Evolutionary conservation across 2,797 vertebrate genomes (phyloP).

Genomic region (Sebastes cheni): DNA sequence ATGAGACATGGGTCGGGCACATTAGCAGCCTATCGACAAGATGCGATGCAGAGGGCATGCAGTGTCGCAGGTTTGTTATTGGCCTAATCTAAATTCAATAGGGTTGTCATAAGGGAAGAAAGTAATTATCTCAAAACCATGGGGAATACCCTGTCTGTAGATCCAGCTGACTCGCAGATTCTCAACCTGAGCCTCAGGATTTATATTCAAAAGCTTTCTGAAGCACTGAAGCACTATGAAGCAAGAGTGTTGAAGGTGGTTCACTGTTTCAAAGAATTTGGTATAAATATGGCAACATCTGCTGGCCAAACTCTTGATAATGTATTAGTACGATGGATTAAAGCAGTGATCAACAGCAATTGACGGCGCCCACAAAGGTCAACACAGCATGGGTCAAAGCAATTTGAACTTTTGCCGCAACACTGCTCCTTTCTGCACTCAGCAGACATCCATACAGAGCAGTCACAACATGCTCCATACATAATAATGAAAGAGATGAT

Average conservation of each 20-base stretch:
- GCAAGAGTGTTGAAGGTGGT: neutral
- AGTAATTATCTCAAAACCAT: constrained; percentile 64
- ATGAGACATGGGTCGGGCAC: constrained; percentile 36
- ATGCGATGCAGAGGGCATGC: constrained; percentile 37
- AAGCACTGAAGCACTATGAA: neutral
- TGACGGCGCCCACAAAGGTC: neutral
- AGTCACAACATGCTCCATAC: too few relatives aligned
- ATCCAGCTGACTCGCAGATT: constrained; percentile 48
- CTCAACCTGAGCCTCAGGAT: constrained; percentile 23
- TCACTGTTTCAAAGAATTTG: neutral
- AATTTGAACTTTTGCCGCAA: neutral
- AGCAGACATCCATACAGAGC: neutral
- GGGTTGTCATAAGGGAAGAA: constrained; percentile 60
- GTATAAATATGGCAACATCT: neutral
- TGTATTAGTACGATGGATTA: neutral
- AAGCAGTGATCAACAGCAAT: neutral
- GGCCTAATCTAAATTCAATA: constrained; percentile 71
- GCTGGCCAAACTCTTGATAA: neutral
- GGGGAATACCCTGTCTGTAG: constrained; percentile 46
- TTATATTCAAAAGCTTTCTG: constrained; percentile 11
- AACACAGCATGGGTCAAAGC: neutral
- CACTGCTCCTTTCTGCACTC: too few relatives aligned
- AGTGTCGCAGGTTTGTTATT: constrained; percentile 55
- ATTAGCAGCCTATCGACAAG: constrained; percentile 65
- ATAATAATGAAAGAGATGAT: too few relatives aligned